These are phyloP conservation scores for Scolopax rusticola DNA, from an alignment of 2,797 vertebrate species.

Conservation along the genomic window DNA sequence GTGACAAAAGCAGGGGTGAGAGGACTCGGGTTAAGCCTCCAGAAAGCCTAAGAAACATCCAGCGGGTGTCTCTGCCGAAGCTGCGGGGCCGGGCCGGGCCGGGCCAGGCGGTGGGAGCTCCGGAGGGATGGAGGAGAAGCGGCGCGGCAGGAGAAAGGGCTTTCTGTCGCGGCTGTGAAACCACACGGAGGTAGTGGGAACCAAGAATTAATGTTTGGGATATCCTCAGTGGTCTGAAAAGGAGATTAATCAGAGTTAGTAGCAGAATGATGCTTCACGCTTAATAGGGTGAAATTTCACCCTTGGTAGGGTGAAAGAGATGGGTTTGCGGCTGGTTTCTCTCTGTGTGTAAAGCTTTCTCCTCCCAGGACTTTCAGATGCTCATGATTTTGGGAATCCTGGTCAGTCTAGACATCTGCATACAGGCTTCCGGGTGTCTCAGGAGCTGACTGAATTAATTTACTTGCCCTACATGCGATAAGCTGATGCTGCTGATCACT, in stretches of 20 bases:
- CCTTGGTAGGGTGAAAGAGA: not conserved
- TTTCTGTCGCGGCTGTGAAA: accelerated
- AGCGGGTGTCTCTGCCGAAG: accelerated
- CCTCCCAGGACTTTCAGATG: not conserved
- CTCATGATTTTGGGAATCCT: not conserved
- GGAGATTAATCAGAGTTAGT: not conserved
- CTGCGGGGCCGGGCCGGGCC: not conserved
- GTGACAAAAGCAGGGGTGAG: accelerated
- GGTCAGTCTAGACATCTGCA: not conserved
- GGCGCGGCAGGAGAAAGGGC: not conserved
- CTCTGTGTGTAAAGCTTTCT: not conserved
- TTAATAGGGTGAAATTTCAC: not conserved
- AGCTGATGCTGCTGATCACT: not conserved
- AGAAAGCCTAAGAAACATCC: too few relatives aligned
- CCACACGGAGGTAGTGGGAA: accelerated
- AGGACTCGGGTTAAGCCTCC: not conserved
- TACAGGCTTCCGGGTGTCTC: not conserved
- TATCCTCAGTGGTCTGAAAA: not conserved
- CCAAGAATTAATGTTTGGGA: too few relatives aligned
- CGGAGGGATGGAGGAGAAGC: not conserved
- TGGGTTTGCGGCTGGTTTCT: not conserved
- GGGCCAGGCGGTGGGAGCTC: accelerated
- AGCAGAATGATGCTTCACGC: not conserved
- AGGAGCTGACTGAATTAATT: not conserved
- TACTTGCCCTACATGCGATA: not conserved